Evolutionary conservation across 2,113 vertebrate species (phyloP), one percentile per base, ranked within the genome.

Genomic region (Upupa epops): DNA sequence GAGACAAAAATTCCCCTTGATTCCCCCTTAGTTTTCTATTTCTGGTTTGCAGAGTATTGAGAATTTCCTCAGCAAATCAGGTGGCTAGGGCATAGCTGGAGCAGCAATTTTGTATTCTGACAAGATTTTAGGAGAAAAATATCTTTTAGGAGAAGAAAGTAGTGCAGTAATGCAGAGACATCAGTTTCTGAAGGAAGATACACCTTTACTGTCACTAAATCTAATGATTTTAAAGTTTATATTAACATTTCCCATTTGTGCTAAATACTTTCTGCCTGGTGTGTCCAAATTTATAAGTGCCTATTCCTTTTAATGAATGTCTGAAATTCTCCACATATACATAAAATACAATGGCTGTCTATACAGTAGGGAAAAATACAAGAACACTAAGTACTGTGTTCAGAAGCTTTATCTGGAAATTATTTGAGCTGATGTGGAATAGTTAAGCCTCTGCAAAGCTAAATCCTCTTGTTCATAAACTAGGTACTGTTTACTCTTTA

Each of bases 361-460:
- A 22, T 45, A 52, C 8, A 31, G 26, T 8, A 36, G 61, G 49
- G n/a, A 59, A 52, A 4, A 8, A 17, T 36, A 13, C 2, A 34
- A 10, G 4, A 74, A 29, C 17, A 32, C 2, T 22, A 10, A 40
- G 52, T 34, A 66, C 59, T 54, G 45, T 3, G 4, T 21, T 6
- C 13, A 74, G 29, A 82, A 72, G 0, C 1, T 55, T 66, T 14
- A 45, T 22, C 32, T 58, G 46, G 31, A 52, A 36, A 5, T 76
- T 37, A 48, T 19, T 12, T 2, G 13, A 75, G 9, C 18, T 69
- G 24, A 20, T 0, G 0, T n/a, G 29, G 7, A 74, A 21, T 9
- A 45, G 5, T 0, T 8, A n/a, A 65, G 9, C 40, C 14, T 61
- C 52, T 66, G 31, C 5, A 32, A 51, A 3, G 2, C n/a, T 77